Evolutionary conservation across 2,113 vertebrate species (phyloP).

Genomic region (Sinocyclocheilus anshuiensis): DNA sequence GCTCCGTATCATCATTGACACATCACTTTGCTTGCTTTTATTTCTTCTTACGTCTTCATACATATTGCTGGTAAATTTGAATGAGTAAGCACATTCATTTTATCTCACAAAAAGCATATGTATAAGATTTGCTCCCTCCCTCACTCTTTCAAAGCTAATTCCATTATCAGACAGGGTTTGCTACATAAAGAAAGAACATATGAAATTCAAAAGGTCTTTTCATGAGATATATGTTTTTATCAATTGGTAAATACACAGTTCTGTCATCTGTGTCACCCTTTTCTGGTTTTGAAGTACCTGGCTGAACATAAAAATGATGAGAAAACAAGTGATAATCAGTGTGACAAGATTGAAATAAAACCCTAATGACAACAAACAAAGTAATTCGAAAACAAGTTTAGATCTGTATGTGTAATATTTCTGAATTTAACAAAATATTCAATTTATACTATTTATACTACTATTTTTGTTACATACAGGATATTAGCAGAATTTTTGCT

Average conservation of each 20-base stretch:
- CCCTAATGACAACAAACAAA: background rate
- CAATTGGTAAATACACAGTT: background rate
- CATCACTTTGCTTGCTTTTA: slow-evolving; percentile 15
- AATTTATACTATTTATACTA: background rate
- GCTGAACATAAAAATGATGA: background rate
- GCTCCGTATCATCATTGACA: slow-evolving; percentile 46
- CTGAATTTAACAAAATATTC: background rate
- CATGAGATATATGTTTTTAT: background rate
- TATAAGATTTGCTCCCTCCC: background rate
- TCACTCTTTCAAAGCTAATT: background rate
- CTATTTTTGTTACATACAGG: background rate
- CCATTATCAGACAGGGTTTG: background rate
- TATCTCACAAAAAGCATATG: slow-evolving; percentile 6
- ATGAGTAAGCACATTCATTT: slow-evolving; percentile 1
- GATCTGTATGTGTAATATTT: background rate
- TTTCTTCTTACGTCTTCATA: slow-evolving; percentile 17
- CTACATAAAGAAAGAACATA: background rate
- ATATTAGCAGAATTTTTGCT: background rate
- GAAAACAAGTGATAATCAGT: background rate
- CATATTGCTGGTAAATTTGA: slow-evolving; percentile 11
- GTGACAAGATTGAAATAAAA: background rate
- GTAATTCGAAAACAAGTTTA: background rate
- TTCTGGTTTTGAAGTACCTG: background rate
- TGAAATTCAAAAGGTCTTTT: background rate
- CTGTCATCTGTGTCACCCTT: background rate